Conservation (phyloP, 2,113 vertebrate genomes). For the Poeciliopsis prolifica region DNA sequence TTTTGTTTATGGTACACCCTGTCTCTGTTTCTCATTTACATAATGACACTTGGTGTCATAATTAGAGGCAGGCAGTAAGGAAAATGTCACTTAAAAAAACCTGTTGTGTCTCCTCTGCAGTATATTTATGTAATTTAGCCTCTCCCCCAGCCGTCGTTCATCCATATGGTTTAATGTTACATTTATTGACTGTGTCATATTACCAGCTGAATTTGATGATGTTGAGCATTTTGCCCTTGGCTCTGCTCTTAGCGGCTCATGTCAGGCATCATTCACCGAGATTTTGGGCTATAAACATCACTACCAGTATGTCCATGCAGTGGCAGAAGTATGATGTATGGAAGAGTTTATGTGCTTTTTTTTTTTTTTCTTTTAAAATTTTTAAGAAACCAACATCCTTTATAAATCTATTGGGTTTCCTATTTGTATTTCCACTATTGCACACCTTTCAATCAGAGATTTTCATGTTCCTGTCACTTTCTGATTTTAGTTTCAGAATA, state of each 20-base stretch:
- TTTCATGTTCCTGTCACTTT: too few species aligned
- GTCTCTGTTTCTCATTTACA: constrained; percentile 28
- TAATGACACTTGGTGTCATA: background rate
- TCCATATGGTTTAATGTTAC: constrained; percentile 29
- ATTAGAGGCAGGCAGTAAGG: constrained; percentile 21
- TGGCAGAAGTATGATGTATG: background rate
- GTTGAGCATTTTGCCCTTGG: constrained; percentile 34
- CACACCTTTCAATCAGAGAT: too few species aligned
- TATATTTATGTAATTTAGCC: background rate
- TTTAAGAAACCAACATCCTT: constrained; percentile 12
- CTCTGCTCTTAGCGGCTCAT: constrained; percentile 22
- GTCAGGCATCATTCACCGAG: constrained; percentile 13
- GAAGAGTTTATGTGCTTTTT: background rate
- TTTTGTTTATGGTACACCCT: constrained; percentile 37
- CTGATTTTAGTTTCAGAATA: too few species aligned
- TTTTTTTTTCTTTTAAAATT: background rate
- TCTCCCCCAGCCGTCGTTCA: background rate
- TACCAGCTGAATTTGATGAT: constrained; percentile 44
- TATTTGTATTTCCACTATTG: too few species aligned
- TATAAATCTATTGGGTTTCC: too few species aligned
- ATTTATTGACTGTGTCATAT: constrained; percentile 47
- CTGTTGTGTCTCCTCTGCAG: constrained; percentile 4
- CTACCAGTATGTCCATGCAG: background rate
- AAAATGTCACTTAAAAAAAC: constrained; percentile 20
- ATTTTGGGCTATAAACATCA: background rate